Evolutionary conservation across 2,113 vertebrate species (phyloP).

Genomic region (Zingel zingel): DNA sequence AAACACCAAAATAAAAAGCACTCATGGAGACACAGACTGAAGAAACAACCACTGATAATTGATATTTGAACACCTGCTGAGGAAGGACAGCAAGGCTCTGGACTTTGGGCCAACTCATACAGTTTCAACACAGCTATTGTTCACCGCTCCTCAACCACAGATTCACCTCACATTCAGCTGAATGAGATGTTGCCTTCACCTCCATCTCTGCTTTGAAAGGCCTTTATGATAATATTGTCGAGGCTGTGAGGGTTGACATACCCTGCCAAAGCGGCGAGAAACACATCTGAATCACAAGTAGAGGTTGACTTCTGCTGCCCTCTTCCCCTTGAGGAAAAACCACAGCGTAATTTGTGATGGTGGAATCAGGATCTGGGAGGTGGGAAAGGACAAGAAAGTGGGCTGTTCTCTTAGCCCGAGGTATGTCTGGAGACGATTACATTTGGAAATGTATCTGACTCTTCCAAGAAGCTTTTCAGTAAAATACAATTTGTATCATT

Average conservation of each 20-base stretch:
- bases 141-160: constrained; percentile 4
- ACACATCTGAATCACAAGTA: constrained; percentile 5
- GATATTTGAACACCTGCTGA: constrained; percentile 59
- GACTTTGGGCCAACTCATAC: not conserved
- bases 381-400: constrained; percentile 3
- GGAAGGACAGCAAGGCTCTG: not conserved
- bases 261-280: not conserved
- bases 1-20: constrained; percentile 30
- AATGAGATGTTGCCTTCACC: constrained; percentile 33
- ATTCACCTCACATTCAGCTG: constrained; percentile 29
- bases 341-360: constrained; percentile 16
- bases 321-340: constrained; percentile 14
- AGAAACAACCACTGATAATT: constrained; percentile 45
- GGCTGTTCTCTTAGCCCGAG: constrained; percentile 4
- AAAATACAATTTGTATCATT: constrained; percentile 52
- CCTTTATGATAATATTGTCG: constrained; percentile 25
- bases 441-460: constrained; percentile 51
- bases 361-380: constrained; percentile 14
- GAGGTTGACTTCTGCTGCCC: not conserved
- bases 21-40: constrained; percentile 14
- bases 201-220: constrained; percentile 35
- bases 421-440: constrained; percentile 61
- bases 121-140: constrained; percentile 20
- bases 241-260: not conserved
- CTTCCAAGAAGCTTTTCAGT: constrained; percentile 54